phyloP scores from a whole-genome alignment of 2,888 invertebrate species.

The Trachelus tabidus region DNA sequence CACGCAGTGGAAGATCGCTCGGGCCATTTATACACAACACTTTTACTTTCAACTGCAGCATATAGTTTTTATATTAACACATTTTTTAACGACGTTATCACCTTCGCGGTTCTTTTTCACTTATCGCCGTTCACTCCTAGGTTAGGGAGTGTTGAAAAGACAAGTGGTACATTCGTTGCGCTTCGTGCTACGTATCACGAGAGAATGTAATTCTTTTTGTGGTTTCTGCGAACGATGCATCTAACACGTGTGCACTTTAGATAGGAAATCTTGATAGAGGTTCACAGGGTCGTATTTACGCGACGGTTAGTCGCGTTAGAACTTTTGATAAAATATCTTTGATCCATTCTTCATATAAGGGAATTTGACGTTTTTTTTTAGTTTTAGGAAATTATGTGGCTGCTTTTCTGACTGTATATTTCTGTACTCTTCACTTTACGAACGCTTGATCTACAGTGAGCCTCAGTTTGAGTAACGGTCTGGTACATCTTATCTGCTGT shows the following conservation, averaged over 20 bases:
- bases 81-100: background rate
- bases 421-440: too few relatives aligned
- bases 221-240: background rate
- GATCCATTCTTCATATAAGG: background rate
- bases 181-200: background rate
- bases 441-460: background rate
- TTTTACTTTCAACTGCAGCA: background rate
- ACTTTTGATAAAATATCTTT: background rate
- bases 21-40: background rate
- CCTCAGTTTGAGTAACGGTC: background rate
- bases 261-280: background rate
- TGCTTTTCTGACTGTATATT: background rate
- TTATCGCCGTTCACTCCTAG: background rate
- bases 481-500: background rate
- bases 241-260: background rate
- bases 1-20: background rate
- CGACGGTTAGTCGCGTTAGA: too few relatives aligned
- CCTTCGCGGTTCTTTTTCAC: background rate
- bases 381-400: too few relatives aligned
- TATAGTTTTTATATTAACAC: background rate
- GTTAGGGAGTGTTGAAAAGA: background rate
- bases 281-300: background rate
- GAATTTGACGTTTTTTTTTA: background rate
- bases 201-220: background rate
- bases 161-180: background rate